Evolutionary conservation across 2,113 vertebrate species (phyloP).

Genomic region (Otolemur garnettii): DNA sequence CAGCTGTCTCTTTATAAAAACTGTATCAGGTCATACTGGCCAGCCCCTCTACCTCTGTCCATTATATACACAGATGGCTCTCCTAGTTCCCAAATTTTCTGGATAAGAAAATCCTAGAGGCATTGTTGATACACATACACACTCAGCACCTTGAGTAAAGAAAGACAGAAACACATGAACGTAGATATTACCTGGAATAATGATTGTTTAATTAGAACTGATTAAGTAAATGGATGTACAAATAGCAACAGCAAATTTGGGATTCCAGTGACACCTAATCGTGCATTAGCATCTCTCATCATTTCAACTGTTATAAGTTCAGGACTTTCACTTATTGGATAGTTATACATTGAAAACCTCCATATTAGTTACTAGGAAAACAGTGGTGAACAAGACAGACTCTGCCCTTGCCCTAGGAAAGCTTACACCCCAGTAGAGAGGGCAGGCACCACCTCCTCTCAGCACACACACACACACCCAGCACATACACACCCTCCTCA

Average conservation of each 20-base stretch:
- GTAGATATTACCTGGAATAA: not conserved
- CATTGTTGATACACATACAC: not conserved
- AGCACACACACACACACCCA: rapidly evolving
- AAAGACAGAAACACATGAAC: not conserved
- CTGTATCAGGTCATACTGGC: not conserved
- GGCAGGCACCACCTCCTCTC: rapidly evolving
- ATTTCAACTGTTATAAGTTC: not conserved
- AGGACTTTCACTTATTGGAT: not conserved
- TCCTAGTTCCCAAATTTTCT: not conserved
- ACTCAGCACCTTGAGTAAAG: not conserved
- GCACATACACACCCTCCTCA: not conserved
- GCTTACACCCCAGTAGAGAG: not conserved
- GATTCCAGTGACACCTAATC: not conserved
- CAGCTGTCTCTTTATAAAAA: not conserved
- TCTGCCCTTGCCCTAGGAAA: not conserved
- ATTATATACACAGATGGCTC: not conserved
- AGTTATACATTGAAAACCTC: not conserved
- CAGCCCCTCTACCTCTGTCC: not conserved
- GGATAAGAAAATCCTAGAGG: not conserved
- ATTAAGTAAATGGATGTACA: not conserved
- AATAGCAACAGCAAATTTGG: not conserved
- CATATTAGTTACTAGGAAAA: not conserved
- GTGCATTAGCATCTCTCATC: not conserved
- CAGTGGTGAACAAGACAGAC: not conserved
- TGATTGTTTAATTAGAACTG: not conserved